These are phyloP conservation scores for Tenthredo amoena DNA, from an alignment of 2,888 invertebrate genomes.

Conservation along the genomic window DNA sequence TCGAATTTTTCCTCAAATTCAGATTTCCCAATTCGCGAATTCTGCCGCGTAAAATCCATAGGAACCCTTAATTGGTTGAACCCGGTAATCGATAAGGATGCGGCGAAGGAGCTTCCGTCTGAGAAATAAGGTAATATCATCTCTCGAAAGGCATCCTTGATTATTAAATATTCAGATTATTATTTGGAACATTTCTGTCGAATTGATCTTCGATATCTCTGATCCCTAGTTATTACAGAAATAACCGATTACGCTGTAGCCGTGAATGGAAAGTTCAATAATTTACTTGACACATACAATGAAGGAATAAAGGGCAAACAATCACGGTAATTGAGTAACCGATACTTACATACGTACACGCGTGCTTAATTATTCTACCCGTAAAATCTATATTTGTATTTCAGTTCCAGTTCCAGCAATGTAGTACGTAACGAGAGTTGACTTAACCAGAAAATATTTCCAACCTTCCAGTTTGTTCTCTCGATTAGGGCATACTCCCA, in stretches of 20 bases:
- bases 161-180: not conserved
- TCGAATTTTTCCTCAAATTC: not conserved
- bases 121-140: constrained; percentile 7
- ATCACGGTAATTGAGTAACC: not conserved
- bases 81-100: constrained; percentile 13
- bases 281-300: not conserved
- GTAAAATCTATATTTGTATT: not conserved
- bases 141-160: not conserved
- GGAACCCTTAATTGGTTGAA: constrained; percentile 15
- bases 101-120: not conserved
- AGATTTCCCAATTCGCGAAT: not conserved
- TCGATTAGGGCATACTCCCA: constrained; percentile 15
- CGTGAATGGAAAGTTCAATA: not conserved
- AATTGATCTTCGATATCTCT: not conserved
- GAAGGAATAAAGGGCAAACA: not conserved
- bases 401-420: not conserved
- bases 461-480: constrained; percentile 4
- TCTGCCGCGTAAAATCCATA: not conserved
- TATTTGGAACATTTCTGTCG: not conserved
- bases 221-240: not conserved
- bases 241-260: not conserved
- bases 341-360: not conserved
- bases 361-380: not conserved
- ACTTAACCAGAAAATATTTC: constrained; percentile 21
- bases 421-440: not conserved